phyloP scores from a whole-genome alignment of 2,797 vertebrate genomes.

The Podargus strigoides region DNA sequence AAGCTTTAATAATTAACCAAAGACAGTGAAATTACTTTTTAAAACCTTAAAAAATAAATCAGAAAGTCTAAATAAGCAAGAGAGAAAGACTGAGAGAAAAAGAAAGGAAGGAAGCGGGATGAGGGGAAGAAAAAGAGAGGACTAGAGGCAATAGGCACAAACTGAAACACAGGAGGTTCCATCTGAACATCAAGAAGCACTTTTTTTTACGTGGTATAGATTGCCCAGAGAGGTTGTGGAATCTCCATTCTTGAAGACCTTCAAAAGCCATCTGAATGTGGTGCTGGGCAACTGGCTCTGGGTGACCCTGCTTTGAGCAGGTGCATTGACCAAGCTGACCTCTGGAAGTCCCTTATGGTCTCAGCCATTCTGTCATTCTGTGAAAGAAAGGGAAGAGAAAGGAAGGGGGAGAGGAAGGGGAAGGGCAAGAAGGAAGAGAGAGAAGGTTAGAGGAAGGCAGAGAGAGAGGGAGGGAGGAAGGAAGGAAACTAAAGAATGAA shows the following conservation, averaged over 20 bases:
- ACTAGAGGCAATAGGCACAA: background rate
- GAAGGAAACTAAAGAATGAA: fast-evolving
- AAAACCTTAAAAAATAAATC: background rate
- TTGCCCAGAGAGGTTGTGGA: background rate
- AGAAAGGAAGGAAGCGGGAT: fast-evolving
- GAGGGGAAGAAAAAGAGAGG: background rate
- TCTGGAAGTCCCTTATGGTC: background rate
- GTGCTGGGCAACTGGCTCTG: background rate
- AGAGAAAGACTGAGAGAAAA: background rate
- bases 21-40: background rate
- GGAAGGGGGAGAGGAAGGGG: background rate
- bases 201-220: too few species aligned
- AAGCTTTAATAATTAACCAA: background rate
- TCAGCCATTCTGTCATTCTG: background rate
- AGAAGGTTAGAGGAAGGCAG: too few species aligned
- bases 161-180: background rate
- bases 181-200: background rate
- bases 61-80: background rate
- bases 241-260: background rate
- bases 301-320: background rate
- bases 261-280: background rate
- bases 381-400: background rate
- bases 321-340: background rate
- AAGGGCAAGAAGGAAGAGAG: too few species aligned
- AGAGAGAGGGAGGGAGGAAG: fast-evolving